Evolutionary conservation across 2,888 invertebrate genomes (phyloP), one percentile per base, ranked within the genome.

Genomic region (Azorinus chamasolen): DNA sequence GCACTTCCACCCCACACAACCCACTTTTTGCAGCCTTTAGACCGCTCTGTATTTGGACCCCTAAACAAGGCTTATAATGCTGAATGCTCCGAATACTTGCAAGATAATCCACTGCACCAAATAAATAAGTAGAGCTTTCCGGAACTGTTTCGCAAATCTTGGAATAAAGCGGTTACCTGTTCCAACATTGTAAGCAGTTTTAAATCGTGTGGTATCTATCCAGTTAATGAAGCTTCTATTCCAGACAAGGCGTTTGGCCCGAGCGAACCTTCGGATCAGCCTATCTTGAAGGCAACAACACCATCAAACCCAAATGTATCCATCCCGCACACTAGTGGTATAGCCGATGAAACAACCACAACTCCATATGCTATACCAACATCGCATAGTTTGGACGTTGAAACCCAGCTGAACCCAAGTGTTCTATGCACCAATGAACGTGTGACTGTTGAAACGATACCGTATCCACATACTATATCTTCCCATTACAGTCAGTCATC

Each of bases 1-100:
- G 66, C 74, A 14, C 41, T 83, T 10, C 80, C 83, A 6, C 78
- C 78, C 8, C 73, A 83, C 24, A 72, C 68, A 0, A 74, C 81
- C 0, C 74, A 71, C 37, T 55, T 20, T n/a, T 37, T 80, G 2
- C 75, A 79, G 39, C 80, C 78, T 8, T 27, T 78, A 32, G 80
- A 78, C 37, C 53, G 54, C 14, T 14, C 68, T 10, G 76, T 79
- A 2, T 79, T 77, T 39, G 71, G 74, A 1, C 68, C 79, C 1
- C 32, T 79, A 10, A 78, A 75, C 43, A 58, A 18, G 3, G 43
- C 59, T 10, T 78, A 80, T 45, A 79, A 83, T 51, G 46, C 45
- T 10, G 66, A 32, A 0, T 81, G 81, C 51, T 65, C 76, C 0
- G 59, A 58, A 5, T 83, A 68, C 25, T 32, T 79, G 5, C 50